A percentile compares a stretch with the other conserved stretches of the same genome.
phyloP scores from a whole-genome alignment of 2,797 vertebrate species.

The Intellagama lesueurii region DNA sequence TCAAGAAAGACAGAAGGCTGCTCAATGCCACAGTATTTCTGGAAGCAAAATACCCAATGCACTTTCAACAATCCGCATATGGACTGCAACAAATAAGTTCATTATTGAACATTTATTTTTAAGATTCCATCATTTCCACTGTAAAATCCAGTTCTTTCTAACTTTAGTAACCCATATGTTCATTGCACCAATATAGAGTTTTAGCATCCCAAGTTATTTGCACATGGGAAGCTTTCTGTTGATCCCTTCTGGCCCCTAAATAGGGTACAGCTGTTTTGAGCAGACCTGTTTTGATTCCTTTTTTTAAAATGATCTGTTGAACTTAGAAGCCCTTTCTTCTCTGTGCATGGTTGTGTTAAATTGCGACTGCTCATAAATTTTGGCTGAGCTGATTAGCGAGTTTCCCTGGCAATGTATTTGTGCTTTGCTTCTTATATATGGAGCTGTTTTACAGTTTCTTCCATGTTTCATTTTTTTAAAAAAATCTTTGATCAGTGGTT shows the following conservation, averaged over 20 bases:
- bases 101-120: not conserved
- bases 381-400: constrained; percentile 48
- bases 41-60: not conserved
- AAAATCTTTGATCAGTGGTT: constrained; percentile 59
- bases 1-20: not conserved
- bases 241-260: constrained; percentile 22
- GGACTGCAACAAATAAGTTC: not conserved
- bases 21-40: not conserved
- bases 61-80: not conserved
- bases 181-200: constrained; percentile 24
- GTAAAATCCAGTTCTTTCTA: constrained; percentile 75
- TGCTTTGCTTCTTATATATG: constrained; percentile 54
- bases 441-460: constrained; percentile 60
- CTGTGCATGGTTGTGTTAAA: constrained; percentile 29
- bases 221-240: constrained; percentile 26
- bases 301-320: constrained; percentile 44
- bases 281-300: constrained; percentile 27
- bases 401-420: constrained; percentile 49
- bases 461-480: constrained; percentile 49
- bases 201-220: constrained; percentile 38
- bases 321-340: constrained; percentile 38
- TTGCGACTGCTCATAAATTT: constrained; percentile 61
- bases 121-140: constrained; percentile 48
- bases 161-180: constrained; percentile 57
- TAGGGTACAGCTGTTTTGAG: constrained; percentile 39